Conservation (phyloP, 2,113 vertebrate genomes). For the Ammodytes marinus region DNA sequence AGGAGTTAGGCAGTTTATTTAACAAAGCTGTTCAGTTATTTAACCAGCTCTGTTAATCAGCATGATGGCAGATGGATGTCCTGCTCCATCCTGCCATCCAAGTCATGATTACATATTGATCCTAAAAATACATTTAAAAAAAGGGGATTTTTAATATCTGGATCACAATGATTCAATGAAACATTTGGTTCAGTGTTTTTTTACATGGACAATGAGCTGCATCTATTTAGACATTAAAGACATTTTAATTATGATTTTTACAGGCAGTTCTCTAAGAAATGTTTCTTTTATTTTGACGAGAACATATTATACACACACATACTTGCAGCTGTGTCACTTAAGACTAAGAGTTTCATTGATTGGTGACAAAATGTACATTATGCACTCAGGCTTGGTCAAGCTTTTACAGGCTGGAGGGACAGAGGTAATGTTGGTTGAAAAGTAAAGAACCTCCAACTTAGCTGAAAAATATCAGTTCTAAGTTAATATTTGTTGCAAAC, state of each 20-base stretch:
- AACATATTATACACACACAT: background rate
- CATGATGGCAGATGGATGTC: background rate
- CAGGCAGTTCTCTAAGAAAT: background rate
- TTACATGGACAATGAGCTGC: background rate
- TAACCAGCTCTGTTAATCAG: background rate
- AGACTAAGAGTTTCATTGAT: background rate
- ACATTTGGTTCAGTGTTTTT: constrained; percentile 9
- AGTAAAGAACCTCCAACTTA: background rate
- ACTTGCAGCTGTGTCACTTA: background rate
- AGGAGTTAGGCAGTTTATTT: constrained; percentile 57
- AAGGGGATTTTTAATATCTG: constrained; percentile 12
- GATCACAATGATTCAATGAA: constrained; percentile 14
- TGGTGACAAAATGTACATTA: constrained; percentile 8
- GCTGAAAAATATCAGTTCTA: background rate
- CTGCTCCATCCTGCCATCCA: background rate
- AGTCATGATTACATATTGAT: constrained; percentile 6
- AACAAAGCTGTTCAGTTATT: background rate
- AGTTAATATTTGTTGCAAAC: background rate
- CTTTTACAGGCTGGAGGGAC: background rate
- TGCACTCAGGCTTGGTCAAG: background rate
- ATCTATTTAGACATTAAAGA: background rate
- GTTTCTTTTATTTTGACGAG: background rate
- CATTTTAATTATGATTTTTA: background rate
- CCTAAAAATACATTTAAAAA: background rate
- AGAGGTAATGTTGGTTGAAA: background rate